phyloP scores from a whole-genome alignment of 2,113 vertebrate genomes.

The Zapornia atra region DNA sequence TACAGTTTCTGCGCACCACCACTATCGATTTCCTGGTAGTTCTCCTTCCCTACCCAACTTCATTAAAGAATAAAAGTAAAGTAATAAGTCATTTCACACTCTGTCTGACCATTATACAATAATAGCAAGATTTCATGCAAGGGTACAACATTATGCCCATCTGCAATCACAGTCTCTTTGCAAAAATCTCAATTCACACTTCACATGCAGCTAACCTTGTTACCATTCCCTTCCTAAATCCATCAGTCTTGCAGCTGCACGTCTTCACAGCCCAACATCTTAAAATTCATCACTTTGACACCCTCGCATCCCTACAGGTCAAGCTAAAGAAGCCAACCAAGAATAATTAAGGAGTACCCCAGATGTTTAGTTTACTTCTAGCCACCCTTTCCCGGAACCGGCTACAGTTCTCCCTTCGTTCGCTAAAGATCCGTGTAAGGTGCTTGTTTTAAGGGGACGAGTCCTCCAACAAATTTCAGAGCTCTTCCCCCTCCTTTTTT shows the following conservation, averaged over 20 bases:
- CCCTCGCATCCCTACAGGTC: slow-evolving; percentile 85
- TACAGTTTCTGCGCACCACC: slow-evolving; percentile 61
- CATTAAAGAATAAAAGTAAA: slow-evolving; percentile 89
- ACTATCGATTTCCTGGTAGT: slow-evolving; percentile 73
- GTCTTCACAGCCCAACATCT: slow-evolving; percentile 88
- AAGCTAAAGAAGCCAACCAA: slow-evolving; percentile 84
- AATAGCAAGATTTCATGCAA: slow-evolving; percentile 86
- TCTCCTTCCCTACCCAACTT: slow-evolving; percentile 79
- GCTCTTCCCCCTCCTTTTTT: neutral
- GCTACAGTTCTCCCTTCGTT: slow-evolving; percentile 38
- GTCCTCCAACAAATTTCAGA: slow-evolving; percentile 72
- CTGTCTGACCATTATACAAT: slow-evolving; percentile 83
- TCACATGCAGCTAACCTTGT: slow-evolving; percentile 91
- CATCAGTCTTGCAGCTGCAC: slow-evolving; percentile 85
- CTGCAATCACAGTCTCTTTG: slow-evolving; percentile 88
- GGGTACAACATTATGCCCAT: slow-evolving; percentile 86
- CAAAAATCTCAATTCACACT: slow-evolving; percentile 93
- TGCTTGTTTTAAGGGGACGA: slow-evolving; percentile 64
- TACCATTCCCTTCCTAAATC: slow-evolving; percentile 84
- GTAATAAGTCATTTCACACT: slow-evolving; percentile 89
- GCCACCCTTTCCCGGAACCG: slow-evolving; percentile 64
- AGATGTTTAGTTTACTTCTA: slow-evolving; percentile 83
- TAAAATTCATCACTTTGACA: slow-evolving; percentile 92
- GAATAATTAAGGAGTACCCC: slow-evolving; percentile 86
- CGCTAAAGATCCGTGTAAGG: slow-evolving; percentile 49